Evolutionary conservation across 2,888 invertebrate genomes (phyloP).

Genomic region (Liodrosophila aerea): DNA sequence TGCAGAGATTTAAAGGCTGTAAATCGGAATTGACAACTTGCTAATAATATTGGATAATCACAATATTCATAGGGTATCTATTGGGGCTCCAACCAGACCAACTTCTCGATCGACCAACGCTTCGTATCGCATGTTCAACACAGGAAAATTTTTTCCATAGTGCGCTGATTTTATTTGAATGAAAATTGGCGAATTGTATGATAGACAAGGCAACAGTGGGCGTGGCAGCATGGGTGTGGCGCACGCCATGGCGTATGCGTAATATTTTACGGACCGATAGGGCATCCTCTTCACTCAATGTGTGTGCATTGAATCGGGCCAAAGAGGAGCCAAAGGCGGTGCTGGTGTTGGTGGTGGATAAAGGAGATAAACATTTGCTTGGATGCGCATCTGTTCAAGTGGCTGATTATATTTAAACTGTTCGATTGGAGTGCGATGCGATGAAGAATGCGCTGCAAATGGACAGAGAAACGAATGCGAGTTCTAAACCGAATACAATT

Average conservation of each 20-base stretch:
- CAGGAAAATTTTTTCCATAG: conserved; percentile 36
- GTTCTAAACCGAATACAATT: conserved; percentile 20
- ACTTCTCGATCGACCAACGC: background rate
- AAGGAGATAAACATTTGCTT: conserved; percentile 53
- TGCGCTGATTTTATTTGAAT: conserved; percentile 74
- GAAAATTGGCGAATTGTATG: conserved; percentile 76
- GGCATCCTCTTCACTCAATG: conserved; percentile 14
- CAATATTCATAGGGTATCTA: background rate
- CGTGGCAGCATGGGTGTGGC: conserved; percentile 63
- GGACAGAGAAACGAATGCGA: conserved; percentile 23
- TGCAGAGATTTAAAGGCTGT: too few relatives aligned
- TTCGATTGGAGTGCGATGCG: conserved; percentile 44
- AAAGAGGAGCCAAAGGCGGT: background rate
- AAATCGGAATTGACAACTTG: too few relatives aligned
- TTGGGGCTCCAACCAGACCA: too few relatives aligned
- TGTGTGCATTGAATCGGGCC: conserved; percentile 24
- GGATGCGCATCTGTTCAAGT: conserved; percentile 72
- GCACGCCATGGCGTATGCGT: conserved; percentile 62
- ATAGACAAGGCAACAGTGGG: conserved; percentile 59
- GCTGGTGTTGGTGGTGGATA: background rate
- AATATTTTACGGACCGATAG: conserved; percentile 60
- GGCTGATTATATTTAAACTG: conserved; percentile 69
- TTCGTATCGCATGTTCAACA: conserved; percentile 17
- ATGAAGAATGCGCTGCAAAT: conserved; percentile 31
- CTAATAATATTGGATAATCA: conserved; percentile 10